Evolutionary conservation across 2,797 vertebrate genomes (phyloP), one percentile per base, ranked within the genome.

Genomic region (Fringilla coelebs): DNA sequence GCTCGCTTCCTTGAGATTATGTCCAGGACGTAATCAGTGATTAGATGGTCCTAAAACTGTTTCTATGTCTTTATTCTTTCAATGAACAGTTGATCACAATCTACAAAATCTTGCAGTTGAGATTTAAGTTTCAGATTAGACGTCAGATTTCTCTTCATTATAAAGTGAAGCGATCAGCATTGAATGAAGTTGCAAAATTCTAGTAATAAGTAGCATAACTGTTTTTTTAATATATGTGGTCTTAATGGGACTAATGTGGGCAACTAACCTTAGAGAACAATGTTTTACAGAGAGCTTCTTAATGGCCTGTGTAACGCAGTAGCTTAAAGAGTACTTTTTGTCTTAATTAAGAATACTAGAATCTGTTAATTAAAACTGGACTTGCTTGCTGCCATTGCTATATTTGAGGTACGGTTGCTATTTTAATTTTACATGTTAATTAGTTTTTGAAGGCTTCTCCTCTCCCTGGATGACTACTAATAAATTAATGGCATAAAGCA

Each of bases 181-280:
- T 93, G n/a, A 92, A 84, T 89, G 61, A 88, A 84, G 45, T 57
- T 75, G 32, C 22, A 90, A 93, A 81, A 43, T 75, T 80, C 54
- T 65, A 86, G 29, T 78, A 82, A 82, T 88, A 52, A 94, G 41
- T 93, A 96, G 74, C 41, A 52, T 82, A 89, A 52, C 19, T 45
- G 29, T 68, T 71, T 86, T 71, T 89, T 71, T 46, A 73, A 52
- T 73, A 84, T 70, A 58, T 68, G 46, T 60, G 77, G 22, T 67
- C 82, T 93, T 95, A 48, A 72, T 96, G 58, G 75, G 72, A 76
- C 87, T 96, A 92, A 89, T 94, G 93, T 95, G 90, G 96, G 96
- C 96, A 96, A 84, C 91, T 97, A 89, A 91, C 93, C 85, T 95
- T 96, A 86, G 96, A 96, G 91, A 96, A 88, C 85, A 93, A 85